A percentile compares a stretch with the other conserved stretches of the same genome.
Evolutionary conservation across 2,888 invertebrate genomes (phyloP).

Genomic region (Andrena marginata): DNA sequence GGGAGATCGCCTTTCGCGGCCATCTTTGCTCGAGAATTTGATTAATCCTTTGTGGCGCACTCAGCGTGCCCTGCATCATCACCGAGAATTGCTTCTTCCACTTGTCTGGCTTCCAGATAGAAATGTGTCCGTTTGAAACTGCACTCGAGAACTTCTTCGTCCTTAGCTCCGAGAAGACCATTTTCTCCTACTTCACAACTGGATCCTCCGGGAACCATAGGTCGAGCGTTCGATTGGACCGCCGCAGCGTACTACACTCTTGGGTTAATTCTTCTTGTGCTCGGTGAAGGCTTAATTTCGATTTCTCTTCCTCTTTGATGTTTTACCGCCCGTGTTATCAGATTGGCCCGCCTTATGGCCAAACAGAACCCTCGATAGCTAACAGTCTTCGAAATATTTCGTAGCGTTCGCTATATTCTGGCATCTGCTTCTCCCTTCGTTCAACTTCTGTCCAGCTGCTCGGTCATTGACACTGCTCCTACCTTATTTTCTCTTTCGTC

Average conservation of each 20-base stretch:
- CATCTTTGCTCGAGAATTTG: neutral
- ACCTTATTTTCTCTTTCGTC: neutral
- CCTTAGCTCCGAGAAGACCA: neutral
- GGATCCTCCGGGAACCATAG: neutral
- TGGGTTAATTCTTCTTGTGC: neutral
- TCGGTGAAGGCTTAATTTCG: neutral
- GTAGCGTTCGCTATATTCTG: neutral
- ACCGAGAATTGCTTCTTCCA: neutral
- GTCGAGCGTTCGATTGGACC: conserved; percentile 1
- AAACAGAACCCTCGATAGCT: too few relatives aligned
- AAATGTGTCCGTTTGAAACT: neutral
- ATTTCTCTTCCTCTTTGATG: neutral
- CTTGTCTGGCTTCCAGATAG: neutral
- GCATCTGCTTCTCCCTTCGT: neutral
- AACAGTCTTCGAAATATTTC: neutral
- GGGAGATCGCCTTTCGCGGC: neutral
- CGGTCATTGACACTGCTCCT: neutral
- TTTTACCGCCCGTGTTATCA: neutral
- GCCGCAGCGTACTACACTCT: neutral
- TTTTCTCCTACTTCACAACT: neutral
- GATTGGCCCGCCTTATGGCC: too few relatives aligned
- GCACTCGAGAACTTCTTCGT: neutral
- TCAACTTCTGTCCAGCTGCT: neutral
- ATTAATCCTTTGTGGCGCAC: neutral
- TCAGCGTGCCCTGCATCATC: neutral